Evolutionary conservation across 2,113 vertebrate species (phyloP).

Genomic region (Nothobranchius kuhntae): DNA sequence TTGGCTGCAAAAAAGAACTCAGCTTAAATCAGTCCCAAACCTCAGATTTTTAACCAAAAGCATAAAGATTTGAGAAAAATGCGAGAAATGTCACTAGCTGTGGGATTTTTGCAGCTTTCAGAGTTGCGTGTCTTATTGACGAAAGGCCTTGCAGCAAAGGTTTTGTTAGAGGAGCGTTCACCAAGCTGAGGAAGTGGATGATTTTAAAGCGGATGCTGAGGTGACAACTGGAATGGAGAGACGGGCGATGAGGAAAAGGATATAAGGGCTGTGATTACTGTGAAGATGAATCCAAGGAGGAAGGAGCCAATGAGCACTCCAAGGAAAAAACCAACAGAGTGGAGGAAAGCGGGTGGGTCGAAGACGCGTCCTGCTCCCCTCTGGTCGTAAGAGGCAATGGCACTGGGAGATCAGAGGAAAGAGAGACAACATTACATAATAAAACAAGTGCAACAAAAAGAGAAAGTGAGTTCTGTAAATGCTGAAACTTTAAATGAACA

Average conservation of each 20-base stretch:
- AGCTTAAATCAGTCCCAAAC: constrained; percentile 36
- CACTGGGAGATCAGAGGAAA: constrained; percentile 72
- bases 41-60: constrained; percentile 56
- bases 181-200: constrained; percentile 46
- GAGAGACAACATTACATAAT: background rate
- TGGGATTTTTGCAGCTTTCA: constrained; percentile 33
- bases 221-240: constrained; percentile 63
- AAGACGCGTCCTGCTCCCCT: constrained; percentile 80
- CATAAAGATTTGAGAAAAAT: constrained; percentile 51
- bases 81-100: no score
- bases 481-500: constrained; percentile 19
- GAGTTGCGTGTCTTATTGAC: constrained; percentile 27
- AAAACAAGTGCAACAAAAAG: background rate
- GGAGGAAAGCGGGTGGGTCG: constrained; percentile 79
- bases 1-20: constrained; percentile 38
- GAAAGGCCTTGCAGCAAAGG: constrained; percentile 47
- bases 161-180: constrained; percentile 59
- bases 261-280: constrained; percentile 87
- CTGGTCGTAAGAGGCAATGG: constrained; percentile 83
- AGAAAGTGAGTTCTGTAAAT: constrained; percentile 14
- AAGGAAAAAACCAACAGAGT: constrained; percentile 83
- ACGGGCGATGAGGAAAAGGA: constrained; percentile 77
- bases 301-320: constrained; percentile 84
- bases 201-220: constrained; percentile 55
- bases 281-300: constrained; percentile 83